Evolutionary conservation across 1,140 invertebrate species (phyloP).

Genomic region (Propsilocerus akamusi): DNA sequence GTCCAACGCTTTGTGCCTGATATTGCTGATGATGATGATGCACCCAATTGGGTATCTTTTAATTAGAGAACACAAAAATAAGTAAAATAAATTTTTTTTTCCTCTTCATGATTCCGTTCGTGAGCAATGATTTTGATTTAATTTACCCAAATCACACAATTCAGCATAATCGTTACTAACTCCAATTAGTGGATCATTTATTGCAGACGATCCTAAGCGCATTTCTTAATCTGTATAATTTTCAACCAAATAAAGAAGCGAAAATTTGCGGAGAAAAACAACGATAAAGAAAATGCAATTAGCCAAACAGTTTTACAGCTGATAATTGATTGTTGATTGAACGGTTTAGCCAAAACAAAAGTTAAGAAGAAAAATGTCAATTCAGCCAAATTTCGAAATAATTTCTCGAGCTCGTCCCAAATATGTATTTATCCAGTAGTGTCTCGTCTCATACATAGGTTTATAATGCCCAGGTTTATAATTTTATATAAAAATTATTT

Average conservation of each 20-base stretch:
- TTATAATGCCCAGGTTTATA: no score
- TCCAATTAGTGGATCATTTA: conserved; percentile 6
- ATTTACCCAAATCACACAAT: conserved; percentile 25
- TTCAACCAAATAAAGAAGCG: neutral
- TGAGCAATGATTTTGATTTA: no score
- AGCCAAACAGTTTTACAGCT: neutral
- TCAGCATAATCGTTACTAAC: conserved; percentile 26
- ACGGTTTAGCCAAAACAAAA: no score
- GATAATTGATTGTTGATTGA: neutral
- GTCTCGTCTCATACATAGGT: no score
- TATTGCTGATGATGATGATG: conserved; percentile 10
- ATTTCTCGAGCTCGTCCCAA: neutral
- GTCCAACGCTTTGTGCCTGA: neutral
- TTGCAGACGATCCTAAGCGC: neutral
- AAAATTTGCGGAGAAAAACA: neutral
- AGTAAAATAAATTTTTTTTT: no score
- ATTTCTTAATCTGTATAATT: neutral
- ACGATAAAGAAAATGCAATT: neutral
- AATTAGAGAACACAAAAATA: no score
- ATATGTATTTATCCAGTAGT: no score
- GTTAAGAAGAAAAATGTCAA: no score
- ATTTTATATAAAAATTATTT: no score
- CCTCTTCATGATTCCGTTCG: no score
- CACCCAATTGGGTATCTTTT: conserved; percentile 7
- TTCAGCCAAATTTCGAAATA: no score